A percentile compares a stretch with the other conserved stretches of the same genome.
These are phyloP conservation scores for Pterophyllum scalare DNA, from an alignment of 2,113 vertebrate species.

Conservation along the genomic window DNA sequence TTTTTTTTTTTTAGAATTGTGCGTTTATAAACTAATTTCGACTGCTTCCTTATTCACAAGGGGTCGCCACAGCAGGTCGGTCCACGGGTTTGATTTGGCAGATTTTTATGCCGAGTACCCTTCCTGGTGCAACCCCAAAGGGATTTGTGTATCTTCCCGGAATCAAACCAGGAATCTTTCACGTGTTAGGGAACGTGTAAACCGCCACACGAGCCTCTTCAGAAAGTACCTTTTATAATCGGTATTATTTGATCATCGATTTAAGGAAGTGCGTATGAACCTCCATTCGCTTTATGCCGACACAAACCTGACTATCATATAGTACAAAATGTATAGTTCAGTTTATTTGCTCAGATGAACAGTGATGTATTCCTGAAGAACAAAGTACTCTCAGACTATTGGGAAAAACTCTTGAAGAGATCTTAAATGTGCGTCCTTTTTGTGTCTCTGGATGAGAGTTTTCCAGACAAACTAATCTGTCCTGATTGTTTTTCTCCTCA, in stretches of 20 bases:
- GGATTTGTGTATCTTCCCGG: no score
- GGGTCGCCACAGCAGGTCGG: no score
- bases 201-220: background rate
- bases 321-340: background rate
- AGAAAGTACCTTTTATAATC: background rate
- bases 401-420: background rate
- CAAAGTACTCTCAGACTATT: background rate
- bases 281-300: background rate
- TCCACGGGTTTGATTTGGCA: no score
- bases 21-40: no score
- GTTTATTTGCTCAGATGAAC: background rate
- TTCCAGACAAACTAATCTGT: background rate
- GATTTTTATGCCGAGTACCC: no score
- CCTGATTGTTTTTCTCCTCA: background rate
- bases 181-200: no score
- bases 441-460: constrained; percentile 15
- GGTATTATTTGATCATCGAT: background rate
- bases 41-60: no score
- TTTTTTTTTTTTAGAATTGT: no score
- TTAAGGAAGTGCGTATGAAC: background rate
- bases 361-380: background rate
- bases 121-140: no score
- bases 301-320: background rate
- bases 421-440: background rate
- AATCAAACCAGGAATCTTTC: no score